These are phyloP conservation scores for Oophaga sylvatica DNA, from an alignment of 2,797 vertebrate genomes.

Conservation along the genomic window DNA sequence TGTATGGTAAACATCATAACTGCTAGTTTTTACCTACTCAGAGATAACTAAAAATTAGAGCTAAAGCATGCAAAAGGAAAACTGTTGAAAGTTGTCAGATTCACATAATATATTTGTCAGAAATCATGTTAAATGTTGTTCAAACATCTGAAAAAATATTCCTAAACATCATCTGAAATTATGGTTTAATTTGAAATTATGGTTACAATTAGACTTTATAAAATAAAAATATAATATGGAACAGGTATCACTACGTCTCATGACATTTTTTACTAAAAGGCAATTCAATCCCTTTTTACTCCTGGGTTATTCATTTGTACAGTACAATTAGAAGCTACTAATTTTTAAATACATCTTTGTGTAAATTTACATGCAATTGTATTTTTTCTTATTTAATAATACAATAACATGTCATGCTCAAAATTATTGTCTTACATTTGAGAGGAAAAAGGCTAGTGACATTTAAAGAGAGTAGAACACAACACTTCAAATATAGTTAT, in stretches of 20 bases:
- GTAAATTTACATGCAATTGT: conserved; percentile 4
- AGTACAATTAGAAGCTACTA: neutral
- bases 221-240: neutral
- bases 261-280: neutral
- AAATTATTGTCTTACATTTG: conserved; percentile 28
- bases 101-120: too few species aligned
- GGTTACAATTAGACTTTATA: neutral
- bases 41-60: too few species aligned
- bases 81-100: too few species aligned
- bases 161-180: too few species aligned
- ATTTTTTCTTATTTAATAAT: conserved; percentile 10
- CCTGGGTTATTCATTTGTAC: neutral
- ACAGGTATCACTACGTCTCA: neutral
- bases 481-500: conserved; percentile 63
- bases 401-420: conserved; percentile 15
- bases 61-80: too few species aligned
- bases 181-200: too few species aligned
- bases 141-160: too few species aligned
- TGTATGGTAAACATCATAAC: too few species aligned
- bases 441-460: conserved; percentile 20
- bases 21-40: too few species aligned
- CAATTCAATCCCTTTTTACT: neutral
- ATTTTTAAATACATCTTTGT: conserved; percentile 2
- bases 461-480: conserved; percentile 32
- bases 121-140: too few species aligned